A percentile compares a stretch with the other conserved stretches of the same genome.
These are phyloP conservation scores for Diplolepis rosae DNA, from an alignment of 2,888 invertebrate genomes.

Conservation along the genomic window DNA sequence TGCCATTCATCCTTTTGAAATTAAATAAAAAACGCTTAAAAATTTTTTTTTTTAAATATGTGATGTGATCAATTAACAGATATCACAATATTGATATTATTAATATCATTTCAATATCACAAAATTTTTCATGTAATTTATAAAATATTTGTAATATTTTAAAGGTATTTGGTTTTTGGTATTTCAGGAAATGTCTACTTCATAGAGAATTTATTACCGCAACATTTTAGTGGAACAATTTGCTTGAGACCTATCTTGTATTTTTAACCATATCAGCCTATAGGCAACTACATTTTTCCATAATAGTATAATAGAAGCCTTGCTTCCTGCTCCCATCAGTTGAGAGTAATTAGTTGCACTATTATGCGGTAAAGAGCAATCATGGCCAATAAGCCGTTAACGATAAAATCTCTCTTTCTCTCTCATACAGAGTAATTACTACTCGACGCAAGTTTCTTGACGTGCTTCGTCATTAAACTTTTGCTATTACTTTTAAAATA, in stretches of 20 bases:
- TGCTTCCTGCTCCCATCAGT: constrained; percentile 14
- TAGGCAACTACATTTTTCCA: constrained; percentile 7
- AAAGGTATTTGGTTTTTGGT: no score
- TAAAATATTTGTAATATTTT: no score
- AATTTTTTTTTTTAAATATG: no score
- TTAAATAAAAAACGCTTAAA: no score
- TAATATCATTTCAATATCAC: no score
- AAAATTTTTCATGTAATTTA: no score
- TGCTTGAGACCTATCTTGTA: background rate
- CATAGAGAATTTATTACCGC: background rate
- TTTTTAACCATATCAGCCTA: background rate
- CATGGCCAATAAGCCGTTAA: constrained; percentile 10
- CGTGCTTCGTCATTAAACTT: constrained; percentile 8
- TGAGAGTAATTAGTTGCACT: background rate
- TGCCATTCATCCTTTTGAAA: no score
- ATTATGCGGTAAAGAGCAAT: constrained; percentile 14
- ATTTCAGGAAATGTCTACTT: background rate
- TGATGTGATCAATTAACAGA: no score
- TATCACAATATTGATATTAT: no score
- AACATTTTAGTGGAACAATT: constrained; percentile 13
- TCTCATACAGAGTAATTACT: background rate
- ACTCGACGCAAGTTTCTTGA: background rate
- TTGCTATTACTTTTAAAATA: background rate
- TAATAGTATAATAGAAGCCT: background rate
- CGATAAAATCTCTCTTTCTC: constrained; percentile 11